A percentile compares a stretch with the other conserved stretches of the same genome.
These are phyloP conservation scores for Lasaia peninsularis DNA, from an alignment of 1,140 invertebrate genomes.

Conservation along the genomic window DNA sequence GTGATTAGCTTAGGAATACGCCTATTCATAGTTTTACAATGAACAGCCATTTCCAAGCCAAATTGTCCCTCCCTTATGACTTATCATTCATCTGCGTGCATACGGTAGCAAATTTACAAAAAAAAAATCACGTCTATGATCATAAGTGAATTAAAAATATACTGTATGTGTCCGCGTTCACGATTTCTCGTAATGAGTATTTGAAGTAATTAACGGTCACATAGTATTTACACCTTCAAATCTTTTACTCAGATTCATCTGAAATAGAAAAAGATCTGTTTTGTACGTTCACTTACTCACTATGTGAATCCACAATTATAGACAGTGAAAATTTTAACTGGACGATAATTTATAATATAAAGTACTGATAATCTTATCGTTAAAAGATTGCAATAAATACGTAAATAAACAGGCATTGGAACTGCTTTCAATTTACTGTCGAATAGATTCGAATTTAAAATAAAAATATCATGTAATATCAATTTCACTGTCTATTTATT, in stretches of 20 bases:
- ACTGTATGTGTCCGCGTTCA: conserved; percentile 22
- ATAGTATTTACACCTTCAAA: not conserved
- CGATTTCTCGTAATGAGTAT: not conserved
- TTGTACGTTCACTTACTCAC: conserved; percentile 20
- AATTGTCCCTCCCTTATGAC: conserved; percentile 28
- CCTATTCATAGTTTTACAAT: conserved; percentile 58
- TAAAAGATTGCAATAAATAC: conserved; percentile 70
- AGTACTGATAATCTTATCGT: conserved; percentile 33
- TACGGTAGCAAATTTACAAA: conserved; percentile 28
- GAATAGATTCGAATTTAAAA: conserved; percentile 73
- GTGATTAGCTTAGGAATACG: conserved; percentile 52
- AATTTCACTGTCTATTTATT: conserved; percentile 75
- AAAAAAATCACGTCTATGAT: conserved; percentile 3
- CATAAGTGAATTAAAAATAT: conserved; percentile 9
- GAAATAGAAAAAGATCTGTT: conserved; percentile 10
- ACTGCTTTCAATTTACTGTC: conserved; percentile 55
- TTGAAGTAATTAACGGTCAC: not conserved
- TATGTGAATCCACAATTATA: conserved; percentile 44
- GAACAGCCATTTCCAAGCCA: conserved; percentile 30
- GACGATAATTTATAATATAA: conserved; percentile 16
- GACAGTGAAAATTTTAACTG: conserved; percentile 60
- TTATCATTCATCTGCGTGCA: conserved; percentile 30
- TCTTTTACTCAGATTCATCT: not conserved
- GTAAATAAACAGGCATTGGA: conserved; percentile 68
- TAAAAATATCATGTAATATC: conserved; percentile 70